Evolutionary conservation across 1,140 invertebrate species (phyloP), one percentile per base, ranked within the genome.

Genomic region (Drosophila willistoni): DNA sequence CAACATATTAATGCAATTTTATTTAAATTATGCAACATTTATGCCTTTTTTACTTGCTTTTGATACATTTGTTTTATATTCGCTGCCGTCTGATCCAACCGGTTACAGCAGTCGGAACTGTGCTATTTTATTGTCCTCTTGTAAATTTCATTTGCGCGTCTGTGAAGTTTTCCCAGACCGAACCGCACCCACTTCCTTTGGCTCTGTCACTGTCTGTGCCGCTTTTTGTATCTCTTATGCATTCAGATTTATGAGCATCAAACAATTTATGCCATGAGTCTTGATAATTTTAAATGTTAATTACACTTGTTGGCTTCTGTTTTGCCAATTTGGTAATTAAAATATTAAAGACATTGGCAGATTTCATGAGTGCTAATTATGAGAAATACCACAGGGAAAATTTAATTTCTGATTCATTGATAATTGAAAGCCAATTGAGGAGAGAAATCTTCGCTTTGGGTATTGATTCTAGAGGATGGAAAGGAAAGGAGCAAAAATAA

Each of bases 1-100:
- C 72, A 86, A 86, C 82, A 86, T 79, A 86, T 86, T 86, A 86
- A 86, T 86, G 82, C 78, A 86, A 86, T 86, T 86, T 86, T 81
- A 86, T 86, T 85, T 86, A 86, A 86, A 86, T 86, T 81, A 85
- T 73, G 71, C 75, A 74, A 86, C 78, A 85, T 81, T 86, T 81
- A 85, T 85, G 82, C 77, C 68, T 68, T 77, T 51, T 77, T 67
- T 64, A 36, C 42, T 17, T 22, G 63, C 54, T 47, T 65, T 70
- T 84, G 73, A 81, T 85, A 85, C 80, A 85, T 85, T 81, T 78
- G 73, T 39, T 66, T 83, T 79, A 69, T 64, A 78, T 59, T 56
- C 68, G 62, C 51, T 42, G 65, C 57, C 77, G 56, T 71, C 72
- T 47, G n/a, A 42, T 51, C 34, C 56, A 7, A 57, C 14, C 55